These are phyloP conservation scores for Drosophila bunnanda DNA, from an alignment of 2,888 invertebrate genomes.

Conservation along the genomic window DNA sequence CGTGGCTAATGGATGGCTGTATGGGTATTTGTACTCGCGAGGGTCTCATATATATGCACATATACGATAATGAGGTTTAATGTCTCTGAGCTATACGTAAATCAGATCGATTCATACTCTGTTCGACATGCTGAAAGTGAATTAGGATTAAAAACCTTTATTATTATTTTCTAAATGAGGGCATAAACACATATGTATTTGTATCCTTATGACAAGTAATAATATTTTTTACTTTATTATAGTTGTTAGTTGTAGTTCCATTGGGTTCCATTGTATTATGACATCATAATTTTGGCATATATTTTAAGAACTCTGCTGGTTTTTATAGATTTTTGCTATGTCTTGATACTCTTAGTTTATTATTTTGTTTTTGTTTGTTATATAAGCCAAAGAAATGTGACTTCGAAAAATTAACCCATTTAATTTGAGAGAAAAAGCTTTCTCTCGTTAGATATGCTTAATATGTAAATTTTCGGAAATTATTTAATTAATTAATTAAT, in stretches of 20 bases:
- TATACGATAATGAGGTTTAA: slow-evolving; percentile 25
- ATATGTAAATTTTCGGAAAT: slow-evolving; percentile 47
- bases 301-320: too few species aligned
- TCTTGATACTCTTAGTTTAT: slow-evolving; percentile 9
- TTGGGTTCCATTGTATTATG: too few species aligned
- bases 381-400: slow-evolving; percentile 57
- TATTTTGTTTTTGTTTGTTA: slow-evolving; percentile 32
- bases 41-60: background rate
- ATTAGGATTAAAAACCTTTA: background rate
- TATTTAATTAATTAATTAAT: slow-evolving; percentile 73
- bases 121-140: background rate
- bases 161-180: background rate
- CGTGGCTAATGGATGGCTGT: slow-evolving; percentile 21
- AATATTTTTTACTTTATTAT: too few species aligned
- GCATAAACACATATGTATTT: background rate
- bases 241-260: too few species aligned
- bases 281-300: too few species aligned
- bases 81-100: slow-evolving; percentile 15
- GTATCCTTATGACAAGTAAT: too few species aligned
- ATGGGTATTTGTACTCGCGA: slow-evolving; percentile 12
- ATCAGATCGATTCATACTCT: background rate
- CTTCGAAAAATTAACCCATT: slow-evolving; percentile 2
- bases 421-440: slow-evolving; percentile 15
- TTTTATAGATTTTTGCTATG: too few species aligned
- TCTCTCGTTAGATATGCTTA: slow-evolving; percentile 49